A percentile compares a stretch with the other conserved stretches of the same genome.
Conservation (phyloP, 2,888 invertebrate species). For the Philereme vetulata region DNA sequence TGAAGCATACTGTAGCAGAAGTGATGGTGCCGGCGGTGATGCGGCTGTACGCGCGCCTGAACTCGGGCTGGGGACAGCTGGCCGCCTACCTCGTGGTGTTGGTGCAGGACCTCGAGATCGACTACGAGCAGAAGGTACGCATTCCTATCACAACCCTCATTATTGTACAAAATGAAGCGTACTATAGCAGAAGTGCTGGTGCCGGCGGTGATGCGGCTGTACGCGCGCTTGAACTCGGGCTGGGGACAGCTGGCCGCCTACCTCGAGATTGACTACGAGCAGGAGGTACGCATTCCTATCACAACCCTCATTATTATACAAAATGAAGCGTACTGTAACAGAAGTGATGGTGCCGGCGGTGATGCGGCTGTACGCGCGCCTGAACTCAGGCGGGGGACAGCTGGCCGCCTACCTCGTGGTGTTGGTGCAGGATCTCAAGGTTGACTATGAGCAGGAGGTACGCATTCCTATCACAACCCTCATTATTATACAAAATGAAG, state of each 20-base stretch:
- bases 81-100: conserved; percentile 74
- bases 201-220: conserved; percentile 86
- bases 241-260: conserved; percentile 72
- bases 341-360: conserved; percentile 87
- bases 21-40: conserved; percentile 86
- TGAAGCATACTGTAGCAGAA: conserved; percentile 87
- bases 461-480: too few species aligned
- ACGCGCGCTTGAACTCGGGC: conserved; percentile 78
- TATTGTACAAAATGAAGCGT: conserved; percentile 82
- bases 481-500: conserved; percentile 85
- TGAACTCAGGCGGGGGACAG: conserved; percentile 75
- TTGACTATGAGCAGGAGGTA: conserved; percentile 81
- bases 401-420: conserved; percentile 73
- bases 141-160: too few species aligned
- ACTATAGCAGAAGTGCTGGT: conserved; percentile 87
- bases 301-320: conserved; percentile 48
- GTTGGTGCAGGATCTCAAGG: conserved; percentile 75
- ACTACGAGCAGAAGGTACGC: conserved; percentile 77
- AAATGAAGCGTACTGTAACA: conserved; percentile 86
- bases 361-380: conserved; percentile 84
- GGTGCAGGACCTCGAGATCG: conserved; percentile 74
- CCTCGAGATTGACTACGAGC: conserved; percentile 75
- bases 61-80: conserved; percentile 68
- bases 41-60: conserved; percentile 84
- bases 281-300: conserved; percentile 61